A percentile compares a stretch with the other conserved stretches of the same genome.
These are phyloP conservation scores for Phrynocephalus guinanensis DNA, from an alignment of 2,797 vertebrate species.

Conservation along the genomic window DNA sequence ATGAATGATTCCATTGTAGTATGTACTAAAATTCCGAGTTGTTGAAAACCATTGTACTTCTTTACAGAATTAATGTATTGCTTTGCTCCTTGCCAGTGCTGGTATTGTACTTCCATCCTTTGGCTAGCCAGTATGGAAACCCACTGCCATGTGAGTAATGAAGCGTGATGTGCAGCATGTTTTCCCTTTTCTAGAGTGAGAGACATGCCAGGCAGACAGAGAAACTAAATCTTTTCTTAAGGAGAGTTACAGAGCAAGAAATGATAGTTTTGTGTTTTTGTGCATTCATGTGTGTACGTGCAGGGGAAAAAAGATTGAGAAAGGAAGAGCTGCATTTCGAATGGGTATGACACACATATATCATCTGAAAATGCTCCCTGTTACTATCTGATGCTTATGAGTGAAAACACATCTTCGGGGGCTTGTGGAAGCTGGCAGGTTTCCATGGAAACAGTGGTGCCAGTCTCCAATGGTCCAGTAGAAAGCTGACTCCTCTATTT, in stretches of 20 bases:
- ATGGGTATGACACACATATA: neutral
- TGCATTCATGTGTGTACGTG: neutral
- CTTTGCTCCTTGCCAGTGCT: neutral
- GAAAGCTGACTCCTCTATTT: slow-evolving; percentile 60
- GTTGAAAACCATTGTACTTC: neutral
- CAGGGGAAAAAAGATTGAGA: neutral
- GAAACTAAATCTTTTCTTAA: neutral
- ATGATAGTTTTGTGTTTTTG: neutral
- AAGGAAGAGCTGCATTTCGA: neutral
- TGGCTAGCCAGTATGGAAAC: neutral
- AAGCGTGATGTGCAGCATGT: neutral
- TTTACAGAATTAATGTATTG: neutral
- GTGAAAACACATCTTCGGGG: slow-evolving; percentile 54
- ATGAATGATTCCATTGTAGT: neutral
- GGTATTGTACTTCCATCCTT: neutral
- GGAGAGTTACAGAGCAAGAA: neutral
- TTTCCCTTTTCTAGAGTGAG: neutral
- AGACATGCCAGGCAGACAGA: neutral
- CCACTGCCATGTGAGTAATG: neutral
- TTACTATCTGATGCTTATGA: slow-evolving; percentile 62
- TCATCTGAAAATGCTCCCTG: slow-evolving; percentile 38
- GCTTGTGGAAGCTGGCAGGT: slow-evolving; percentile 50
- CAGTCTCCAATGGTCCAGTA: slow-evolving; percentile 38
- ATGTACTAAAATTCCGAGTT: neutral
- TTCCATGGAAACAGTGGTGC: slow-evolving; percentile 68